These are phyloP conservation scores for Lasiurus borealis DNA, from an alignment of 2,113 vertebrate genomes.

Conservation along the genomic window DNA sequence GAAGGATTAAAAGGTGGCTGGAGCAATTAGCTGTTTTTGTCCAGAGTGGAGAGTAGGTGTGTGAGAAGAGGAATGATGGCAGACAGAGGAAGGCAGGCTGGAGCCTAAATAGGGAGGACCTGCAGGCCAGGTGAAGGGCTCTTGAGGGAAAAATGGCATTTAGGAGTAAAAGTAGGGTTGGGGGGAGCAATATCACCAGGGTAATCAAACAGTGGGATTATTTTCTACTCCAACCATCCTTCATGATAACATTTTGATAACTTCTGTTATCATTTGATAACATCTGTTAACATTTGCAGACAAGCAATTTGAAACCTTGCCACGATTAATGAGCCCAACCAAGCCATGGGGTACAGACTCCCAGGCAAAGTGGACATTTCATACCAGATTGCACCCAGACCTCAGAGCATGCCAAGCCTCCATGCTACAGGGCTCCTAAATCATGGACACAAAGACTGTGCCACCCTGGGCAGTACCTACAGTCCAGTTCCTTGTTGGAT, in stretches of 20 bases:
- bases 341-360: slow-evolving; percentile 68
- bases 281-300: slow-evolving; percentile 63
- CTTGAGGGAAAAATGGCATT: neutral
- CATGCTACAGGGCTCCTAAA: neutral
- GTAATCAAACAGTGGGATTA: slow-evolving; percentile 19
- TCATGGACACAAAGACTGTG: neutral
- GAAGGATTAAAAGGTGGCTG: neutral
- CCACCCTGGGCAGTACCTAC: neutral
- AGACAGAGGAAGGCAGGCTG: neutral
- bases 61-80: neutral
- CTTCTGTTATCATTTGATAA: slow-evolving; percentile 61
- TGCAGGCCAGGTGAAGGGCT: neutral
- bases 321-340: slow-evolving; percentile 78
- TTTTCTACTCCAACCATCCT: slow-evolving; percentile 8
- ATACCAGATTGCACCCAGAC: neutral
- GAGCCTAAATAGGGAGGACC: neutral
- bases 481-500: neutral
- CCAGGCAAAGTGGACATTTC: slow-evolving; percentile 28
- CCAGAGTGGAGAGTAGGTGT: neutral
- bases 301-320: slow-evolving; percentile 71
- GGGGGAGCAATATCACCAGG: neutral
- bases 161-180: neutral
- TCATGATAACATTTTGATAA: slow-evolving; percentile 75
- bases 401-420: neutral
- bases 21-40: neutral